Evolutionary conservation across 2,797 vertebrate genomes (phyloP), one percentile per base, ranked within the genome.

Genomic region (Nannoperca australis): DNA sequence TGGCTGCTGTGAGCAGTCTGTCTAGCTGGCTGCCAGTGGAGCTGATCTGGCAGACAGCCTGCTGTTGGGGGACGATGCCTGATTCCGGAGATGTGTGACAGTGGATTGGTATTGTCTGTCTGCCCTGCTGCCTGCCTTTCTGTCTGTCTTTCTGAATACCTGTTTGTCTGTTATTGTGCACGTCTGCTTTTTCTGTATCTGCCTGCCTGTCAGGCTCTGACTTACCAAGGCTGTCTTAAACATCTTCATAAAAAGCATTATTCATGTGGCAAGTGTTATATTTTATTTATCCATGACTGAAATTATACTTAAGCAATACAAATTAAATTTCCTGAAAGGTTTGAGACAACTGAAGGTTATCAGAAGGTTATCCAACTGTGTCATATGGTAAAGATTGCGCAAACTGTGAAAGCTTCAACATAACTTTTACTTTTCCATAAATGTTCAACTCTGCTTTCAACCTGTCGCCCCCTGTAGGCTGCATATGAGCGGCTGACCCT

Each of bases 1-100:
- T 85, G 83, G 83, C 86, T 89, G 87, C 88, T 91, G 85, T 72
- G 82, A 88, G 78, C 81, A 55, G 85, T 82, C 84, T 84, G 88
- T 85, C 81, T 79, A 32, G 78, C 78, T 70, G 83, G 81, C 74
- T 84, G 84, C 85, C 84, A 56, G 82, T 58, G 70, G 79, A 87
- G 89, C 84, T 78, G 81, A 86, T 88, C 87, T 84, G 90, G 85
- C 84, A 85, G 89, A 55, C 67, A 58, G 80, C 88, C 78, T 85
- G 83, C 84, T 82, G 88, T 59, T 86, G 72, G 67, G 36, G 78
- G 83, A 85, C 45, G 56, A 71, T 36, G 84, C 59, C 66, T 81
- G 83, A 85, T 82, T 86, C 70, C 65, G 82, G 73, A 88, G 81
- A 79, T 76, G 78, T 71, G 79, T 54, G 73, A 79, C 47, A 18